Conservation (phyloP, 2,113 vertebrate genomes). For the Orycteropus afer region DNA sequence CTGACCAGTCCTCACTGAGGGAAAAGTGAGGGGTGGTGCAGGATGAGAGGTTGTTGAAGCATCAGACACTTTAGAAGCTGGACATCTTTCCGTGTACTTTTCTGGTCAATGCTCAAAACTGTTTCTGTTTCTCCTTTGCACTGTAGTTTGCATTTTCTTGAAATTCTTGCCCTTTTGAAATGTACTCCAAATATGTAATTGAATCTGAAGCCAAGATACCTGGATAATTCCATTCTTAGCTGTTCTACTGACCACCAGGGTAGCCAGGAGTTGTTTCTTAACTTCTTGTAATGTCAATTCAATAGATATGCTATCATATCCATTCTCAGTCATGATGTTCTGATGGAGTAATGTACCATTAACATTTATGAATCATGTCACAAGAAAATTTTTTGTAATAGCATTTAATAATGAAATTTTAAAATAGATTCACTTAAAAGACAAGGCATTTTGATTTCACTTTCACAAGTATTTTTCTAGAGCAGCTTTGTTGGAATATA, state of each 20-base stretch:
- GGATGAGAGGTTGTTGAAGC: neutral
- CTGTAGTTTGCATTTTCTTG: neutral
- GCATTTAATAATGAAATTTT: neutral
- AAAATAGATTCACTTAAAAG: neutral
- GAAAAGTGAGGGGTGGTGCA: too few species aligned
- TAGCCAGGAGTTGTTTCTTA: neutral
- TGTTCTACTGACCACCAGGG: neutral
- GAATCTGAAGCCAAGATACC: neutral
- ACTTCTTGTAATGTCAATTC: neutral
- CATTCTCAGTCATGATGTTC: neutral
- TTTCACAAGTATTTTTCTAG: neutral
- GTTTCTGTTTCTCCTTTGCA: neutral
- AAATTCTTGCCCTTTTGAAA: neutral
- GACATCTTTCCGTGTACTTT: neutral
- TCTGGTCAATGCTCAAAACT: neutral
- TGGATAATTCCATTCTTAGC: neutral
- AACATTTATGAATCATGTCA: neutral
- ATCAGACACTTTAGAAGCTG: neutral
- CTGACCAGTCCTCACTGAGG: too few species aligned
- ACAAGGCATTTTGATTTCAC: neutral
- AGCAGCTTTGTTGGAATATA: neutral
- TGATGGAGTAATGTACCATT: neutral
- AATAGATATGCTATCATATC: neutral
- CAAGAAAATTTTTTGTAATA: neutral
- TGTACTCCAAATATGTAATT: neutral